Conservation (phyloP, 2,113 vertebrate species). For the Rhinichthys klamathensis region DNA sequence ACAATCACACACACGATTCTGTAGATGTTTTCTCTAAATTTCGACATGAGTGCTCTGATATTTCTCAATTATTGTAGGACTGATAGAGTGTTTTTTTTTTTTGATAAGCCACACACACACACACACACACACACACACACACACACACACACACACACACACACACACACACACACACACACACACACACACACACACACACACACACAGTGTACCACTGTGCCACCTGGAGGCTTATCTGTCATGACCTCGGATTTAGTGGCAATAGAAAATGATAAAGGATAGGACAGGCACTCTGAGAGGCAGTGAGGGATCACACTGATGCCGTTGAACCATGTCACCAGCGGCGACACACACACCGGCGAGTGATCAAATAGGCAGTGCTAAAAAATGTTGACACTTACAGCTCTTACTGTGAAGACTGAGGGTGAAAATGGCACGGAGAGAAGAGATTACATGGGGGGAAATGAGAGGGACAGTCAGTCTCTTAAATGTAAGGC, state of each 20-base stretch:
- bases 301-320: conserved; percentile 47
- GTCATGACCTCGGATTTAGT: conserved; percentile 61
- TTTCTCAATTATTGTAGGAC: conserved; percentile 48
- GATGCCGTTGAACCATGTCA: conserved; percentile 51
- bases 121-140: conserved; percentile 29
- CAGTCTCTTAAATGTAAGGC: conserved; percentile 25
- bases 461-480: neutral
- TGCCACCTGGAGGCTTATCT: conserved; percentile 55
- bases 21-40: conserved; percentile 34
- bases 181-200: neutral
- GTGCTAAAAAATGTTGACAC: conserved; percentile 47
- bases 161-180: neutral
- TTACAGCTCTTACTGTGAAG: conserved; percentile 37
- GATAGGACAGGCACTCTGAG: conserved; percentile 52
- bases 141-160: conserved; percentile 31
- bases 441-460: neutral
- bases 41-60: conserved; percentile 50
- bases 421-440: conserved; percentile 9
- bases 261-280: conserved; percentile 62
- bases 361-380: conserved; percentile 50
- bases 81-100: conserved; percentile 34
- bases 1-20: neutral
- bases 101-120: neutral
- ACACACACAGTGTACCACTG: conserved; percentile 21
- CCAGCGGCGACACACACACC: conserved; percentile 32